Percentiles rank a stretch among this genome's conserved stretches.
phyloP scores from a whole-genome alignment of 2,797 vertebrate species.

The Coracias cyanogaster region DNA sequence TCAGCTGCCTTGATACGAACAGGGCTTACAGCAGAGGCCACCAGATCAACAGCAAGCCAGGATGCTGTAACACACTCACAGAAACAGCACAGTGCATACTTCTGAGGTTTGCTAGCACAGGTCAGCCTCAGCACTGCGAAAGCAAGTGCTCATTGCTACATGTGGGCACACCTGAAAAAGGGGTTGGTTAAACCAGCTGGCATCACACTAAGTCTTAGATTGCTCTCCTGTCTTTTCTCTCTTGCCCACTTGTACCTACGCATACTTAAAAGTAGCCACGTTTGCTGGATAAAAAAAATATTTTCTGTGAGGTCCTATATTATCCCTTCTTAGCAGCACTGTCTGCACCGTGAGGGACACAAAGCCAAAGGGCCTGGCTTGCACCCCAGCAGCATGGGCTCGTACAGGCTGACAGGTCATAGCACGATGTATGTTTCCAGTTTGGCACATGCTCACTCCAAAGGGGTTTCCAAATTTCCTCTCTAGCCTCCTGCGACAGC shows the following conservation, averaged over 20 bases:
- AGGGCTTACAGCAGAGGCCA: not conserved
- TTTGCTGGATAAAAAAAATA: not conserved
- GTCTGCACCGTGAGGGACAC: not conserved
- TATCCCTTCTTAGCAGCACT: not conserved
- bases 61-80: not conserved
- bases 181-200: not conserved
- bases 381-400: not conserved
- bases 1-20: not conserved
- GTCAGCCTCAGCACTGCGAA: not conserved
- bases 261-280: not conserved
- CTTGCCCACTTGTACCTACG: not conserved
- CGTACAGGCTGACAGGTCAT: not conserved
- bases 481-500: slow-evolving; percentile 14
- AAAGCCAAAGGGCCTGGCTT: not conserved
- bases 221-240: not conserved
- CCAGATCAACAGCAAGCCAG: not conserved
- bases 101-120: not conserved
- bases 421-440: not conserved
- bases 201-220: not conserved
- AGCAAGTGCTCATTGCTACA: not conserved
- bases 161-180: not conserved
- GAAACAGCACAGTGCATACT: not conserved
- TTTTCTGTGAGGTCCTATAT: not conserved
- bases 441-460: slow-evolving; percentile 26
- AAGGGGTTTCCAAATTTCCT: slow-evolving; percentile 59